Evolutionary conservation across 2,888 invertebrate species (phyloP).

Genomic region (Pediacus dermestoides): DNA sequence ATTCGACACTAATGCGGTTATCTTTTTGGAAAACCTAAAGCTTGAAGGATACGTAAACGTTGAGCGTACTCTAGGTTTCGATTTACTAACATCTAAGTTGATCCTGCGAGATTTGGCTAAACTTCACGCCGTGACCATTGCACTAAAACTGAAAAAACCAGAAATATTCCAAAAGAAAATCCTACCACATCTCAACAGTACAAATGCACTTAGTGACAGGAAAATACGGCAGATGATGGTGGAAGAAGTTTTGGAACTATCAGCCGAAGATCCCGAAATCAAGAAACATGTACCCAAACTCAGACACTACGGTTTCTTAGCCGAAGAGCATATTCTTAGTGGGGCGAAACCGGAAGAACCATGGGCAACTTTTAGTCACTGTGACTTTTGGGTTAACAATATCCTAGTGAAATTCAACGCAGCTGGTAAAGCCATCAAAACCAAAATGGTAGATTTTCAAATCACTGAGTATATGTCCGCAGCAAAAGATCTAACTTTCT

Average conservation of each 20-base stretch:
- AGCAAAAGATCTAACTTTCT: slow-evolving; percentile 53
- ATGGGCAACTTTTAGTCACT: slow-evolving; percentile 54
- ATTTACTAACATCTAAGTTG: slow-evolving; percentile 48
- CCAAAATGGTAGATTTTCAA: slow-evolving; percentile 56
- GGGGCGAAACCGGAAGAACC: slow-evolving; percentile 42
- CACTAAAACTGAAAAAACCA: slow-evolving; percentile 49
- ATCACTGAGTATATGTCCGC: slow-evolving; percentile 52
- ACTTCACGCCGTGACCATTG: slow-evolving; percentile 35
- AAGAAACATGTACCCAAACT: too few relatives aligned
- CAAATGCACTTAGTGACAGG: too few relatives aligned
- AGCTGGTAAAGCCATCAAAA: slow-evolving; percentile 33
- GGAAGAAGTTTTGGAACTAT: too few relatives aligned
- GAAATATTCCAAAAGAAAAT: slow-evolving; percentile 42
- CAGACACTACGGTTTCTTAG: too few relatives aligned
- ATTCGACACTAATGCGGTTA: slow-evolving; percentile 43
- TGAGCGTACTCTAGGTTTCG: slow-evolving; percentile 49
- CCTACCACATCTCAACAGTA: slow-evolving; percentile 38
- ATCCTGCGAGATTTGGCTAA: slow-evolving; percentile 43
- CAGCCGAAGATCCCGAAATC: too few relatives aligned
- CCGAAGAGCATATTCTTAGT: slow-evolving; percentile 15
- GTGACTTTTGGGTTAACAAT: slow-evolving; percentile 59
- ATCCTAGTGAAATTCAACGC: slow-evolving; percentile 51
- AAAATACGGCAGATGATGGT: too few relatives aligned
- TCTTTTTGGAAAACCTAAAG: slow-evolving; percentile 55
- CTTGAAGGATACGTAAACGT: slow-evolving; percentile 45